Evolutionary conservation across 1,140 invertebrate species (phyloP).

Genomic region (Pachyrhynchus sulphureomaculatus): DNA sequence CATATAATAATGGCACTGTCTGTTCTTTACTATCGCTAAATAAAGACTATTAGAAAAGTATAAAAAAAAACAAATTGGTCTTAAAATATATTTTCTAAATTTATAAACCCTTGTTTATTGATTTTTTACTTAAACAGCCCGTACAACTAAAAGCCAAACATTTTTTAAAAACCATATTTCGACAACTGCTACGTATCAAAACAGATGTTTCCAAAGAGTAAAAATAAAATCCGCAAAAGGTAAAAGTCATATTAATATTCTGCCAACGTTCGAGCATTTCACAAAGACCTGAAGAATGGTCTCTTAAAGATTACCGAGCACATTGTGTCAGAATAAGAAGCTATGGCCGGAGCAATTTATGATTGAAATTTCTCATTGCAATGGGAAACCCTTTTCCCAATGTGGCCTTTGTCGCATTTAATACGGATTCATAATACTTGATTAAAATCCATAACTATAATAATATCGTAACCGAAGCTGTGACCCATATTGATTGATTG

Average conservation of each 20-base stretch:
- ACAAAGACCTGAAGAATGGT: conserved; percentile 7
- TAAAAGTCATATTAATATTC: conserved; percentile 8
- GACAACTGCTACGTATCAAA: conserved; percentile 3
- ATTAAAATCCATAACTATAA: too few species aligned
- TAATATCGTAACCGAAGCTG: too few species aligned
- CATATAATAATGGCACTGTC: too few species aligned
- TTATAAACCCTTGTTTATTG: too few species aligned
- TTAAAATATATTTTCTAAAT: too few species aligned
- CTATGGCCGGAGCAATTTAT: neutral
- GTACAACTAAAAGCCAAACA: neutral
- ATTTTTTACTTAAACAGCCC: too few species aligned
- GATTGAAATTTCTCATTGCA: neutral
- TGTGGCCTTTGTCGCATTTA: too few species aligned
- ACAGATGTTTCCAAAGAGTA: conserved; percentile 4
- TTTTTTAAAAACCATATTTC: conserved; percentile 1
- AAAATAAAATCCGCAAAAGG: neutral
- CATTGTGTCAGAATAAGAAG: neutral
- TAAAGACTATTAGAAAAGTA: too few species aligned
- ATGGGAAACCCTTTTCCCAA: neutral
- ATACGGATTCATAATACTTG: too few species aligned
- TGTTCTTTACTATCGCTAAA: too few species aligned
- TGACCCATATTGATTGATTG: too few species aligned
- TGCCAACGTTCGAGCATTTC: conserved; percentile 5
- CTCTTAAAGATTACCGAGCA: neutral
- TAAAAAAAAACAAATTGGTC: too few species aligned